Conservation (phyloP, 2,888 invertebrate species). For the Cantharis lateralis region DNA sequence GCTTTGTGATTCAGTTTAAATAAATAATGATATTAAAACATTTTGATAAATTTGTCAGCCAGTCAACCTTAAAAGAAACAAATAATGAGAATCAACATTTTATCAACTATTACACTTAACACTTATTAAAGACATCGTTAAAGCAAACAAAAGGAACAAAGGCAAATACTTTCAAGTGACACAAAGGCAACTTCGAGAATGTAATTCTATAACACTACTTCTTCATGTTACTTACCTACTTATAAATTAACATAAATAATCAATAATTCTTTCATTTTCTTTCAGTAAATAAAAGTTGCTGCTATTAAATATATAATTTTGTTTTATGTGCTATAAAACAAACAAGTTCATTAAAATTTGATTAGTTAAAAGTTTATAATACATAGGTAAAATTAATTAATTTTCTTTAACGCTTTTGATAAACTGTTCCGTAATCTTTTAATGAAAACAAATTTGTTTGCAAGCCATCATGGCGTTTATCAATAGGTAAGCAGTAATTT, state of each 20-base stretch:
- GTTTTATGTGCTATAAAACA: neutral
- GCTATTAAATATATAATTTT: neutral
- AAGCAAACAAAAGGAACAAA: neutral
- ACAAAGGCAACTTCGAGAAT: neutral
- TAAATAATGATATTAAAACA: neutral
- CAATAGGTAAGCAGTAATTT: constrained; percentile 11
- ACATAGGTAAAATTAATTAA: neutral
- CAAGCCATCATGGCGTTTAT: constrained; percentile 1
- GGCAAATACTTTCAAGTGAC: neutral
- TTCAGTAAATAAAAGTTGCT: neutral
- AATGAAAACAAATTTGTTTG: constrained; percentile 8
- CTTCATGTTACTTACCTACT: neutral
- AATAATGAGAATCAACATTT: neutral
- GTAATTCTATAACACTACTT: neutral
- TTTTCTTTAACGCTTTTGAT: neutral
- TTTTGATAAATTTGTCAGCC: neutral
- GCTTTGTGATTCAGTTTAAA: neutral
- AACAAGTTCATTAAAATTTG: neutral
- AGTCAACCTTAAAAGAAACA: neutral
- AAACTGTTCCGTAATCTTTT: neutral
- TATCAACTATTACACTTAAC: neutral
- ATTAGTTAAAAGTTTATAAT: neutral
- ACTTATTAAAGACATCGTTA: neutral
- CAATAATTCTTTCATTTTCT: neutral
- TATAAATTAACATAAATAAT: neutral